phyloP scores from a whole-genome alignment of 2,797 vertebrate genomes.

The Novumbra hubbsi region DNA sequence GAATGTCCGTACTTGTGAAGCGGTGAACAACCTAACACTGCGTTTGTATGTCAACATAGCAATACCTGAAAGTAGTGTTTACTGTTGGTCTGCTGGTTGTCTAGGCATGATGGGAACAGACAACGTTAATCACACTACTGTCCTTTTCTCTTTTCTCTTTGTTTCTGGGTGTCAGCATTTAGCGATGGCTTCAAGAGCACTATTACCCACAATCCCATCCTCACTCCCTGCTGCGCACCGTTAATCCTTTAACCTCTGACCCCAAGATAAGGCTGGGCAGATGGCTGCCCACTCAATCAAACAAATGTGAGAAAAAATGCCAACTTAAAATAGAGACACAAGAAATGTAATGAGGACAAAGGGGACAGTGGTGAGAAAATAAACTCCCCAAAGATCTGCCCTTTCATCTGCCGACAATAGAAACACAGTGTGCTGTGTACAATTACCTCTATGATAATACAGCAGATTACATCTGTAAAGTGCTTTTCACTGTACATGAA shows the following conservation, averaged over 20 bases:
- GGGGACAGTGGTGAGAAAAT: background rate
- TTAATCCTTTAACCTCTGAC: constrained; percentile 33
- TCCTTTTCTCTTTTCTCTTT: background rate
- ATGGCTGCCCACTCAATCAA: constrained; percentile 27
- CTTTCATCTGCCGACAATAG: background rate
- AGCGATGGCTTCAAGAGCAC: background rate
- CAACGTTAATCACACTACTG: background rate
- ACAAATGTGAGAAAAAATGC: constrained; percentile 21
- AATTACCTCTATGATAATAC: background rate
- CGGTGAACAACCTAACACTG: background rate
- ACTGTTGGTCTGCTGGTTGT: too few relatives aligned
- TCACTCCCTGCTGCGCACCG: constrained; percentile 1
- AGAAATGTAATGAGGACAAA: background rate
- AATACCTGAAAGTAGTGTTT: background rate
- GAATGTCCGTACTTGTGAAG: too few relatives aligned
- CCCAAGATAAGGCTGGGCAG: constrained; percentile 36
- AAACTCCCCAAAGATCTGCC: background rate
- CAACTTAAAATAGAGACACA: background rate
- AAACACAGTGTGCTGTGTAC: background rate
- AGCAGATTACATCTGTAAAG: too few relatives aligned
- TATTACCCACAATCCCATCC: constrained; percentile 18
- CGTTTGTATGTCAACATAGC: background rate
- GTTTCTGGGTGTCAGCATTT: background rate
- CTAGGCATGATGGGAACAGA: background rate
- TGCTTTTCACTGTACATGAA: too few relatives aligned